phyloP scores from a whole-genome alignment of 2,113 vertebrate genomes.

The Circaetus gallicus region DNA sequence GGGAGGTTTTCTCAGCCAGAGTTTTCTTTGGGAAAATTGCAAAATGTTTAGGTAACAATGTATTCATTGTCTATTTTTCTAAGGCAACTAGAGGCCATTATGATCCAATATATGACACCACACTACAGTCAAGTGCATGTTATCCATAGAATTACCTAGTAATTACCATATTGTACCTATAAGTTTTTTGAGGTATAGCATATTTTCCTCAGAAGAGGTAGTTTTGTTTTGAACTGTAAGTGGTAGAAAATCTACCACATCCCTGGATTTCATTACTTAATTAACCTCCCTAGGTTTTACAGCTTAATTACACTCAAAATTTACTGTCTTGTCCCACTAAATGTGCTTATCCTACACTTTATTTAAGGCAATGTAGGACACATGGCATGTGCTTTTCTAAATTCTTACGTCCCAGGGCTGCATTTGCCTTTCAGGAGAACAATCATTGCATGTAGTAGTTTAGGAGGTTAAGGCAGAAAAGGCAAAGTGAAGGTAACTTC shows the following conservation, averaged over 20 bases:
- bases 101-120: neutral
- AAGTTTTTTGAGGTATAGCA: neutral
- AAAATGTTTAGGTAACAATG: neutral
- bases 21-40: neutral
- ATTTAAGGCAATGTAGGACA: constrained; percentile 29
- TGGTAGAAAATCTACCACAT: neutral
- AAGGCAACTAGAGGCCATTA: neutral
- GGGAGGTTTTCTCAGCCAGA: constrained; percentile 9
- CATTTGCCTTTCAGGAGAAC: neutral
- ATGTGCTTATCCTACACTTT: constrained; percentile 7
- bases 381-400: neutral
- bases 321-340: constrained; percentile 4
- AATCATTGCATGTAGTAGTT: neutral
- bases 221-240: neutral
- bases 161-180: neutral
- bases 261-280: constrained; percentile 22
- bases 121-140: neutral
- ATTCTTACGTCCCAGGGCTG: neutral
- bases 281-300: constrained; percentile 37
- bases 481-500: neutral
- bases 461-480: neutral
- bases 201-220: neutral
- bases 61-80: neutral
- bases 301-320: constrained; percentile 30
- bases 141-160: neutral